Conservation (phyloP, 1,140 invertebrate genomes). For the Onthophagus taurus region DNA sequence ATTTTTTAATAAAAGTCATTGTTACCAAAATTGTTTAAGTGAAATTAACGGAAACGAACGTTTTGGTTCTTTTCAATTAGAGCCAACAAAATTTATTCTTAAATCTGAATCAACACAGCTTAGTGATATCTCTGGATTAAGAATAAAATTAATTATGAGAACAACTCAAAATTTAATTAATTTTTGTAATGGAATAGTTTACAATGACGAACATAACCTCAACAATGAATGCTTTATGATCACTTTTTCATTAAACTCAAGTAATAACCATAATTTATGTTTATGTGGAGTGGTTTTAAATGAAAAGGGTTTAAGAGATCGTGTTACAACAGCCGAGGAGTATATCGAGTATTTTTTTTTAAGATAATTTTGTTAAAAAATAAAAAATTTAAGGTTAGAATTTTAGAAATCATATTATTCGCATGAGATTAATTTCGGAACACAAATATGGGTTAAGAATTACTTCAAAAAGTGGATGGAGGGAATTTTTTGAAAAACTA, state of each 20-base stretch:
- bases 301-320: slow-evolving; percentile 24
- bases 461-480: slow-evolving; percentile 15
- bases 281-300: slow-evolving; percentile 29
- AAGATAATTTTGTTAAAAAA: slow-evolving; percentile 2
- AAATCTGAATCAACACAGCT: slow-evolving; percentile 7
- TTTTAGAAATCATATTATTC: slow-evolving; percentile 44
- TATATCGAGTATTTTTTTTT: slow-evolving; percentile 20
- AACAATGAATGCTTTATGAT: slow-evolving; percentile 1
- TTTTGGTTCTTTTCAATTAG: slow-evolving; percentile 17
- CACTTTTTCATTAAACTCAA: neutral
- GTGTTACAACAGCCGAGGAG: slow-evolving; percentile 16
- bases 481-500: slow-evolving; percentile 37
- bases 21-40: slow-evolving; percentile 16
- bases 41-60: slow-evolving; percentile 9
- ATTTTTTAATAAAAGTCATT: slow-evolving; percentile 20
- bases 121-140: slow-evolving; percentile 21
- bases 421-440: slow-evolving; percentile 49
- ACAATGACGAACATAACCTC: neutral
- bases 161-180: neutral
- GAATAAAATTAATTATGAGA: slow-evolving; percentile 11
- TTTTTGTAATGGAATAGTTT: neutral
- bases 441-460: slow-evolving; percentile 50
- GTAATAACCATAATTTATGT: slow-evolving; percentile 8
- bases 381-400: slow-evolving; percentile 6
- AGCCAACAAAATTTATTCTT: slow-evolving; percentile 10